Base-by-base conservation (phyloP, 2,888 invertebrate genomes). In the Ichneumoninae sp. region DNA sequence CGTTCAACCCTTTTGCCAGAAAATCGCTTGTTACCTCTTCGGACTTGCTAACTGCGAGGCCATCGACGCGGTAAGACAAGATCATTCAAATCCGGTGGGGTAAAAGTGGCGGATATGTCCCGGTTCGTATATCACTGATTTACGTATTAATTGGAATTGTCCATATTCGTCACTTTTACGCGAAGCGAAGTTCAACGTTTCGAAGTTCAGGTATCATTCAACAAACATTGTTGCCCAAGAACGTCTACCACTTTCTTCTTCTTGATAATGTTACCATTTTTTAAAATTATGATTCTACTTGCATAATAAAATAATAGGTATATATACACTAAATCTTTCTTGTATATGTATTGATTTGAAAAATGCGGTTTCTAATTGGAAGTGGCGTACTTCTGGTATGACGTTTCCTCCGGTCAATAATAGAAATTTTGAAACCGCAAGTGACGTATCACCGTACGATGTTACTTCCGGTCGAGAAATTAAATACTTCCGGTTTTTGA, bases 21-120 rank as follows among this genome's bases (percentile, higher is more conserved):
- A 83, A 72, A 71, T 90, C 44, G 57, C 87, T 19, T 87, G 87
- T 74, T 87, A 86, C 62, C 72, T 89, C 19, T 85, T 89, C 66
- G 91, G 91, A 54, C 85, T 90, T 54, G 84, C 89, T 5, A 89
- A 88, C 86, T 86, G 86, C 75, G 88, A 89, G 26, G 84, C 88
- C 52, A 90, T 90, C 79, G 89, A 91, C 78, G 85, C 87, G 77
- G 90, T 90, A 82, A 88, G 89, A 82, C 80, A 78, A 62, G 16
- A 26, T 30, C 33, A 16, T 62, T 33, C 13, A 47, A 47, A 40
- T 10, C 40, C 40, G 40, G 1, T 40, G 10, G 40, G 10, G 10
- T 40, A 40, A 40, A 40, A 8, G 3, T 40, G 0, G 40, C 10
- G 40, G 5, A 40, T 40, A 3, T 40, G 40, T 10, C 40, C 10